Evolutionary conservation across 2,888 invertebrate genomes (phyloP), one percentile per base, ranked within the genome.

Genomic region (Coelogynopora nodosa): DNA sequence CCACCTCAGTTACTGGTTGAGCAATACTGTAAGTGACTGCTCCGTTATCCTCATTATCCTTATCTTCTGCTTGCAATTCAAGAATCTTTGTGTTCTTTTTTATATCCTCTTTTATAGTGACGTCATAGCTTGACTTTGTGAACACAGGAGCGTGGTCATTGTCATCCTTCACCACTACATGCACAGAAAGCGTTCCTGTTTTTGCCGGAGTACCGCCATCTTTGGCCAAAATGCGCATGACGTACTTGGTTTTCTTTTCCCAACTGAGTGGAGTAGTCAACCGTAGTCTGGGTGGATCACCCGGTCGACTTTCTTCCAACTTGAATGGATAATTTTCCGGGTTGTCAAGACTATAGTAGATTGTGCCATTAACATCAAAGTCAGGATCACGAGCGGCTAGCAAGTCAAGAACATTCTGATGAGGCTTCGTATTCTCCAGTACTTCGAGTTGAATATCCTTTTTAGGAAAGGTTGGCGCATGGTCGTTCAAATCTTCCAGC

Each of bases 121-220:
- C 31, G 29, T 31, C 31, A 31, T 82, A 82, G 29, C n/a, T 30
- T 13, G 29, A 2, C 82, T 82, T 82, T 2, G 29, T 31, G 23
- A 82, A 82, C 31, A 27, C 29, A 1, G 82, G 82, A 2, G 29
- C 31, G 23, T 82, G 82, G 31, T 82, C 82, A 27, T 82, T 82
- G 13, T 30, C 29, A 31, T 82, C 82, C 28, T 82, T 31, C 2
- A 82, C 82, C 30, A 23, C 2, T 5, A 82, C 29, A 13, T 31
- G 29, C 1, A 82, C 82, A 2, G 82, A 5, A 23, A 82, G 82
- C 13, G 82, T 82, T 5, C 82, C 82, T 2, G 82, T 82, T 31
- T 30, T 30, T 2, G 29, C 27, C 27, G 82, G 82, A 1, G 30
- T 10, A 1, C 82, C 82, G 27, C 29, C 29, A 28, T 82, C 82